phyloP scores from a whole-genome alignment of 2,888 invertebrate species.

The Tolmerus cingulatus region DNA sequence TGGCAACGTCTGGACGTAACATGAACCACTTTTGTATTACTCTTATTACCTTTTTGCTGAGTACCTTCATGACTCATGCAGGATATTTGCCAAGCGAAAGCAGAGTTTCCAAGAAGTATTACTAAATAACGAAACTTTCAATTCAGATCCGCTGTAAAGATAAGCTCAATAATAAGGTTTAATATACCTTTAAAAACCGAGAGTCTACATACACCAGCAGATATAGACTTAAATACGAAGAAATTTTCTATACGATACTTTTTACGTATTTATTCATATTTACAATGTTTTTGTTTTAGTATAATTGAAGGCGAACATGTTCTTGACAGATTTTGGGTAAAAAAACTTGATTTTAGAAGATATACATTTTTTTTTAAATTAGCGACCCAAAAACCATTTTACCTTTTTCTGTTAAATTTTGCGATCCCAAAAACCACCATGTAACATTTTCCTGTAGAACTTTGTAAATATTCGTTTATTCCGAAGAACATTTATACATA shows the following conservation, averaged over 20 bases:
- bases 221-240: neutral
- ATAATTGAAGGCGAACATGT: no score
- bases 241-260: neutral
- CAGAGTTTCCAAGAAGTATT: neutral
- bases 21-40: neutral
- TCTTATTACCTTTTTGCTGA: neutral
- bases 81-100: neutral
- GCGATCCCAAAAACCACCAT: no score
- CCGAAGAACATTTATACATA: no score
- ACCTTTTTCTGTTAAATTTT: no score
- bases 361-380: no score
- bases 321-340: no score
- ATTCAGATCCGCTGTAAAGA: neutral
- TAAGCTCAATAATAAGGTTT: neutral
- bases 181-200: neutral
- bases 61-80: neutral
- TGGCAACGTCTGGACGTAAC: neutral
- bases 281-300: no score
- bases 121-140: neutral
- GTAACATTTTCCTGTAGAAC: no score
- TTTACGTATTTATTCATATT: neutral
- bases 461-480: no score
- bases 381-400: no score
- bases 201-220: neutral
- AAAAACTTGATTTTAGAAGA: no score